A percentile compares a stretch with the other conserved stretches of the same genome.
Conservation (phyloP, 2,113 vertebrate genomes). For the Oenanthe melanoleuca region DNA sequence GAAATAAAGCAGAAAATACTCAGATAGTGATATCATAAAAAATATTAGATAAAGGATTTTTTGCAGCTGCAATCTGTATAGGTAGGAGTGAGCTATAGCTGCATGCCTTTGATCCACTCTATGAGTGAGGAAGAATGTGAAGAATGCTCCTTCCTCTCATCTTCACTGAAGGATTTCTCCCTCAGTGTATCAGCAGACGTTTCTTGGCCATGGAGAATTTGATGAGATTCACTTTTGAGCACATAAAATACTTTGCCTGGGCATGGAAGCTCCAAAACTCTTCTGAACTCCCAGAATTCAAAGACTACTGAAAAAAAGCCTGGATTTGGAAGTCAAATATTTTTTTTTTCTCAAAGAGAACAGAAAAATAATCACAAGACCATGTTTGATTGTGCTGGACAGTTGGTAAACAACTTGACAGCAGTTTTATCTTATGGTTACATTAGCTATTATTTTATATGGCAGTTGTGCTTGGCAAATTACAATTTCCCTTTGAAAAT, state of each 20-base stretch:
- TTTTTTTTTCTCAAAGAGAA: neutral
- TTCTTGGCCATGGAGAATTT: neutral
- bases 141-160: neutral
- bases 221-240: neutral
- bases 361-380: conserved; percentile 12
- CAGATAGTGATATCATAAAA: neutral
- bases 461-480: conserved; percentile 40
- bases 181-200: neutral
- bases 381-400: conserved; percentile 25
- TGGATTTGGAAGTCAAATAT: conserved; percentile 22
- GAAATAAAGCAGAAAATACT: neutral
- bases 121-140: neutral
- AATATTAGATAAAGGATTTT: neutral
- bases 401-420: conserved; percentile 61
- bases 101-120: neutral
- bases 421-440: conserved; percentile 29
- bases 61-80: neutral
- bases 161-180: neutral
- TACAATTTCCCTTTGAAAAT: conserved; percentile 36
- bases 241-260: neutral
- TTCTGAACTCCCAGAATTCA: conserved; percentile 4
- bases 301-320: conserved; percentile 3
- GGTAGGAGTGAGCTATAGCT: neutral
- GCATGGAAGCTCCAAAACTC: neutral
- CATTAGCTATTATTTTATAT: conserved; percentile 25